Evolutionary conservation across 2,888 invertebrate genomes (phyloP).

Genomic region (Amblyjoppa fuscipennis): DNA sequence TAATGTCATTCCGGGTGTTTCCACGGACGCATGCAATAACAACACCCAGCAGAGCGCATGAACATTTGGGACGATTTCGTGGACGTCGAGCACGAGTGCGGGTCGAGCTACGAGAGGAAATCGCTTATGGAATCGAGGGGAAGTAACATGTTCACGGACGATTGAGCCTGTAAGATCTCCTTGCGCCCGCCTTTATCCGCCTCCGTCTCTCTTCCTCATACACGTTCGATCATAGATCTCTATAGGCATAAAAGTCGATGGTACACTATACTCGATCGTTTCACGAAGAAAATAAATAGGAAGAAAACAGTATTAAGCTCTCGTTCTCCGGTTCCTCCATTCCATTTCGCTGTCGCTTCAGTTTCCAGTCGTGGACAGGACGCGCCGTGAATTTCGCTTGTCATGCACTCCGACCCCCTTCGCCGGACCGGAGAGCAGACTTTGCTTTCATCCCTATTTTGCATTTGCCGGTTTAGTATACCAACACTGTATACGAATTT

Average conservation of each 20-base stretch:
- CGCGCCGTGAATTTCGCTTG: constrained; percentile 9
- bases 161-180: constrained; percentile 63
- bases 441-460: constrained; percentile 19
- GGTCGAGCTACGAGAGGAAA: constrained; percentile 34
- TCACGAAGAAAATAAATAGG: constrained; percentile 40
- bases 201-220: constrained; percentile 48
- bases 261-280: constrained; percentile 16
- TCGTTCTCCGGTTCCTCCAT: background rate
- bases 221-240: constrained; percentile 25
- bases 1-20: background rate
- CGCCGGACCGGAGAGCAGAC: constrained; percentile 2
- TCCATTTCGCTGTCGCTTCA: background rate
- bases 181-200: constrained; percentile 57
- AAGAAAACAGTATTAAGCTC: constrained; percentile 19
- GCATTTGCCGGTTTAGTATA: constrained; percentile 22
- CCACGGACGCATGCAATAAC: background rate
- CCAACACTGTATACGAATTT: constrained; percentile 10
- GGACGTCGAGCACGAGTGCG: constrained; percentile 1
- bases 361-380: constrained; percentile 15
- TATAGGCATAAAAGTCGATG: constrained; percentile 23
- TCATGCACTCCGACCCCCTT: constrained; percentile 9
- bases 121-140: constrained; percentile 61
- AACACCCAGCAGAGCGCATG: background rate
- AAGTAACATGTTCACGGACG: constrained; percentile 59
- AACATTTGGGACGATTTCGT: background rate